Evolutionary conservation across 1,140 invertebrate genomes (phyloP).

Genomic region (Heliconius congener): DNA sequence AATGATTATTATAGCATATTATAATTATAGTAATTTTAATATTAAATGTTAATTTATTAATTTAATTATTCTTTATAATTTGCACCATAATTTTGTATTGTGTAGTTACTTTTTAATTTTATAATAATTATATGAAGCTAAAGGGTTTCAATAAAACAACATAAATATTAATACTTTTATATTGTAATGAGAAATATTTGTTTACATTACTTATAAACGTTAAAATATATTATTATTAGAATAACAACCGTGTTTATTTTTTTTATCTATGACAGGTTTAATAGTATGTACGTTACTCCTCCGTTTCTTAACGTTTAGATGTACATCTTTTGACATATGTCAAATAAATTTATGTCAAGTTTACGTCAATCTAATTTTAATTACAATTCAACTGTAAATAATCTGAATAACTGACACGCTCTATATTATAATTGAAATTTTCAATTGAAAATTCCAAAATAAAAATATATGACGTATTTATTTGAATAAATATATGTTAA

Average conservation of each 20-base stretch:
- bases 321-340: neutral
- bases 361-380: too few species aligned
- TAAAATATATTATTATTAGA: neutral
- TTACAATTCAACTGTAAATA: too few species aligned
- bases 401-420: too few species aligned
- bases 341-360: neutral
- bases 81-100: too few species aligned
- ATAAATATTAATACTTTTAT: neutral
- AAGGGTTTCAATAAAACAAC: neutral
- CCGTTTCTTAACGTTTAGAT: neutral
- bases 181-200: neutral
- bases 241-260: neutral
- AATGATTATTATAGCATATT: too few species aligned
- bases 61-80: too few species aligned
- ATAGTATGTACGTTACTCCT: neutral
- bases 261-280: neutral
- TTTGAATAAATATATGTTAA: too few species aligned
- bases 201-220: conserved; percentile 1
- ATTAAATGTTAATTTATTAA: too few species aligned
- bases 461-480: too few species aligned
- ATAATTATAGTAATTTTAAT: too few species aligned
- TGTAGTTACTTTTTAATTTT: neutral
- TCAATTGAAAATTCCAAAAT: too few species aligned
- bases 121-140: neutral
- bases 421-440: too few species aligned